Evolutionary conservation across 2,113 vertebrate species (phyloP), one percentile per base, ranked within the genome.

Genomic region (Neolamprologus kungweensis): DNA sequence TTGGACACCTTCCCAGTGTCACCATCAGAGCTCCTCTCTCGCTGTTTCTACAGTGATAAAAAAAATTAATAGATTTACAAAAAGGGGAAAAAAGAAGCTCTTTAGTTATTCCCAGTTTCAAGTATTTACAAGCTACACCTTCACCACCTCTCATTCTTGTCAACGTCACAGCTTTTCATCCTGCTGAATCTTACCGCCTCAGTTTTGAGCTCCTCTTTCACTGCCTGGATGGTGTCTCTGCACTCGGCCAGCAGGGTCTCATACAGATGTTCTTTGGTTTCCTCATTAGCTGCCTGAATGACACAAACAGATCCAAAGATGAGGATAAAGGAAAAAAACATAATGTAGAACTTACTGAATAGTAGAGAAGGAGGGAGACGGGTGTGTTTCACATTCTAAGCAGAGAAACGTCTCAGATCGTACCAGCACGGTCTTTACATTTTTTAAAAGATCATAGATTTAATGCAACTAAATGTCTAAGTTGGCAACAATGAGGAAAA

Each of bases 201-300:
- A 2, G 95, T 96, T 95, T 98, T 98, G 53, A 99, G 94, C 31
- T 99, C 99, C 42, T 99, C 99, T 63, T 97, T 96, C 47, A 99
- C 98, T 4, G 98, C 98, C 95, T 99, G 99, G 90, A 99, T 98
- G 88, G 98, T 98, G 90, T 99, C 99, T 94, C 99, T 97, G 90
- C 99, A 99, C 94, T 99, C 99, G 2, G 97, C 97, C 96, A 99
- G 96, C 85, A 99, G 95, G 37, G 98, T 98, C 68, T 99, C 99
- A 80, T 99, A 99, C 86, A 99, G 96, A 19, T 97, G 98, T 90
- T 99, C 99, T 92, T 98, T 99, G 73, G 98, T 99, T 75, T 99
- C 99, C 85, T 99, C 98, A 2, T 97, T 98, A 85, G 97, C 96
- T 73, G 99, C 97, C 99, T 99, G 95, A 17, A 89, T 3, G 58